Evolutionary conservation across 2,113 vertebrate genomes (phyloP), one percentile per base, ranked within the genome.

Genomic region (Esox niger): DNA sequence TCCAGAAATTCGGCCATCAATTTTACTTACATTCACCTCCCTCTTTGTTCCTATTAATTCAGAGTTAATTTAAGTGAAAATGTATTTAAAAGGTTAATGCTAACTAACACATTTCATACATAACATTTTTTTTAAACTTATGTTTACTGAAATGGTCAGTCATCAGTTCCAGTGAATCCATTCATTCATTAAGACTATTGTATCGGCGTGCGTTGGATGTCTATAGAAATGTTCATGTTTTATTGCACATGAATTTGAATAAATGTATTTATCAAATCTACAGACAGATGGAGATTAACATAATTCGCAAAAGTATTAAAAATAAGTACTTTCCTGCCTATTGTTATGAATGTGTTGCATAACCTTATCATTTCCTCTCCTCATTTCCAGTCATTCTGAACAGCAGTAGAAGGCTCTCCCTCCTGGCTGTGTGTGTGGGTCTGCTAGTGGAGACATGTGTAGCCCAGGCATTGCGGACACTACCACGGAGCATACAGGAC

Each of bases 351-450:
- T 43, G 38, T 43, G 35, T 43, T 43, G 35, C 13, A 43, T 13
- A 4, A 43, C 2, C 2, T 43, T 10, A 43, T 43, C 3, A 17
- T 43, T 43, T 4, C 25, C 11, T 60, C 47, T 68, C 9, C 4
- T 8, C 29, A 2, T 54, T 8, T 63, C 31, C n/a, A 99, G 97
- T 98, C 80, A 93, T 95, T 26, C 83, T 98, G 72, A 95, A 98
- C 79, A 87, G 92, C 85, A 94, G 84, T 47, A 88, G 94, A 15
- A 82, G 89, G 55, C 80, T 95, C 2, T 91, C 95, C 1, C 71
- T 96, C 71, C 15, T 90, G 78, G 91, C 93, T 0, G 88, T 98
- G 70, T 61, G 91, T 35, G 76, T 88, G 0, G 96, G 96, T 60
- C 86, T 96, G 49, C 77, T 96, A 72, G 74, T 92, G 8, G 96